Evolutionary conservation across 2,888 invertebrate genomes (phyloP), one percentile per base, ranked within the genome.

Genomic region (Epistrophe grossulariae): DNA sequence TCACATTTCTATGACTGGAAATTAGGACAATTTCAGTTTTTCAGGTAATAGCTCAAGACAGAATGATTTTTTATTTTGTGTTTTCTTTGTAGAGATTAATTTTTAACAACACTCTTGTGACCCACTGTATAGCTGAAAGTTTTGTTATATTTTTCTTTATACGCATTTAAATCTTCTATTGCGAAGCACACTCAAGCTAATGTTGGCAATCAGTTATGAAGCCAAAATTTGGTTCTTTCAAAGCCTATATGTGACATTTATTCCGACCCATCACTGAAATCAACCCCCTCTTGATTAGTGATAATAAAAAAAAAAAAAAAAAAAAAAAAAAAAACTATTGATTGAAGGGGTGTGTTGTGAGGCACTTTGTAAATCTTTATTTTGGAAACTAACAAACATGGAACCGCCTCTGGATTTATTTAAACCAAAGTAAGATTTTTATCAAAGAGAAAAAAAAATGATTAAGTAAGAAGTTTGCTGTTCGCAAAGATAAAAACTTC

Each of bases 401-500:
- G n/a, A 38, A 57, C 17, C 10, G 4, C 48, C 48, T 48, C 17
- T 4, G 4, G 4, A 17, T 48, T 48, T 0, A 43, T 43, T 43
- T 15, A 6, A n/a, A n/a, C 0, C 7, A n/a, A 45, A 45, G 7
- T 1, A 45, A n/a, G 8, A n/a, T 9, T 15, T 43, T 43, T 5
- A 43, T 43, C 43, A 31, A 2, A 31, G 4, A 7, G 15, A 15
- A 43, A 43, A 15, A 43, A 43, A 7, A 57, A n/a, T 6, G 57
- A 74, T 45, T n/a, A n/a, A 50, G 74, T 48, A 68, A 50, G 24
- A 43, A 45, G 17, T 13, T 7, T n/a, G 7, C 4, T 24, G 24
- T 24, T 6, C 13, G 13, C 45, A 35, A 59, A 43, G 31, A 19
- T 59, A 60, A n/a, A 35, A 17, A 19, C 31, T 52, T 8, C 2